Evolutionary conservation across 2,797 vertebrate genomes (phyloP).

Genomic region (Takifugu ocellatus): DNA sequence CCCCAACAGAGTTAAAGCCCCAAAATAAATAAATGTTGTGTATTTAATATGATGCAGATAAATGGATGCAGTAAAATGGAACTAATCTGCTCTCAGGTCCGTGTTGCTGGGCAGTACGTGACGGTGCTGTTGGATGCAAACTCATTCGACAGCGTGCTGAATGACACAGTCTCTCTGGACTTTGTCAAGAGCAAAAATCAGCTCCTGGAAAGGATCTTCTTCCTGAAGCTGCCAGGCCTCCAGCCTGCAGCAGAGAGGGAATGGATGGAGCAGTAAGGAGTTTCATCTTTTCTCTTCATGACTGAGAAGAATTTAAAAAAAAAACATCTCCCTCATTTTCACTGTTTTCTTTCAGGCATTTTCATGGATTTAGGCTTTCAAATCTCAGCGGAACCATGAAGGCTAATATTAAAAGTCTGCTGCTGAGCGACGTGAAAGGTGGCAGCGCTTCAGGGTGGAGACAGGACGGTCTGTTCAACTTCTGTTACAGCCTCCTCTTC

Average conservation of each 20-base stretch:
- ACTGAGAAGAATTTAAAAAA: background rate
- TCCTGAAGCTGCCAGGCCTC: constrained; percentile 69
- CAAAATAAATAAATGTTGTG: background rate
- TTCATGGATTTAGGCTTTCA: constrained; percentile 71
- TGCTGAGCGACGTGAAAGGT: constrained; percentile 54
- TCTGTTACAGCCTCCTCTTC: constrained; percentile 83
- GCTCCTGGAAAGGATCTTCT: constrained; percentile 79
- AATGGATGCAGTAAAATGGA: background rate
- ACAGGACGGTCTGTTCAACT: constrained; percentile 75
- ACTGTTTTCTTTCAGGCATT: constrained; percentile 69
- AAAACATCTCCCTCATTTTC: constrained; percentile 3
- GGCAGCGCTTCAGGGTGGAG: constrained; percentile 65
- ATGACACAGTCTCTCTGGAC: constrained; percentile 73
- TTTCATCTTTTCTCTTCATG: background rate
- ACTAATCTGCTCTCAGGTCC: constrained; percentile 67
- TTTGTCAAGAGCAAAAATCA: constrained; percentile 63
- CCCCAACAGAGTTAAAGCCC: no score
- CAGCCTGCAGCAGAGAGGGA: constrained; percentile 65
- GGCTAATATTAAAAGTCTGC: constrained; percentile 68
- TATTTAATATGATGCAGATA: background rate
- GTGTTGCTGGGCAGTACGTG: constrained; percentile 79
- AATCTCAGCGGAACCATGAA: constrained; percentile 72
- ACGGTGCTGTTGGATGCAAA: constrained; percentile 86
- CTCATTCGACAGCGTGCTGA: constrained; percentile 78
- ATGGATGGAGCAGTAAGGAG: constrained; percentile 74